Percentiles rank a stretch among this genome's conserved stretches.
Conservation (phyloP, 1,140 invertebrate species). For the Diachasma alloeum region DNA sequence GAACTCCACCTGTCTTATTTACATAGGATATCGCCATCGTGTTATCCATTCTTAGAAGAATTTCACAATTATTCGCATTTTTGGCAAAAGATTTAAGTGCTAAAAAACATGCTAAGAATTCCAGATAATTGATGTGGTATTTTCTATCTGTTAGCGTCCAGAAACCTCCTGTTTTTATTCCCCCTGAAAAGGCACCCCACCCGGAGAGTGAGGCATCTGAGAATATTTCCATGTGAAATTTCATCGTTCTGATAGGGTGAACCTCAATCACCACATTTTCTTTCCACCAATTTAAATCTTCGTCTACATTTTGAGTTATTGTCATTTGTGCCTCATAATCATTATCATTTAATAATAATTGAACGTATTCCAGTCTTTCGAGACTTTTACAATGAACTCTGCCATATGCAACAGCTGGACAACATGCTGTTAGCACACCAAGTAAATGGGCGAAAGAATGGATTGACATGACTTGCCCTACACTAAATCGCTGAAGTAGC, state of each 20-base stretch:
- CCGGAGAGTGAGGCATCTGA: background rate
- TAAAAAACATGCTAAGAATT: constrained; percentile 30
- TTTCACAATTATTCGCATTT: background rate
- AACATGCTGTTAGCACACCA: background rate
- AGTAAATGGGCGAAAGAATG: background rate
- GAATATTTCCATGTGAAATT: constrained; percentile 35
- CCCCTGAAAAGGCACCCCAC: background rate
- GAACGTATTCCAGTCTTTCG: constrained; percentile 31
- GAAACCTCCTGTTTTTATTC: background rate
- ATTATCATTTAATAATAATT: constrained; percentile 7
- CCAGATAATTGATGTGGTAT: background rate
- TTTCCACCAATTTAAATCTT: constrained; percentile 38
- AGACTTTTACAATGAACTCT: constrained; percentile 28
- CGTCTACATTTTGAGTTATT: background rate
- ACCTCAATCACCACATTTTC: constrained; percentile 13
- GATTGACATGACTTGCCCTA: background rate
- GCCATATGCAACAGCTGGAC: constrained; percentile 27
- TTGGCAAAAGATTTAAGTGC: background rate
- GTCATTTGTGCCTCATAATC: constrained; percentile 1
- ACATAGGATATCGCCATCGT: background rate
- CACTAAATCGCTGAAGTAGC: background rate
- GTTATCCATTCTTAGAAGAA: background rate
- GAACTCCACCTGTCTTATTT: background rate
- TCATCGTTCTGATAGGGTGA: constrained; percentile 22
- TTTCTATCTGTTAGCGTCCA: background rate